These are phyloP conservation scores for Brienomyrus brachyistius DNA, from an alignment of 2,113 vertebrate species.

Conservation along the genomic window DNA sequence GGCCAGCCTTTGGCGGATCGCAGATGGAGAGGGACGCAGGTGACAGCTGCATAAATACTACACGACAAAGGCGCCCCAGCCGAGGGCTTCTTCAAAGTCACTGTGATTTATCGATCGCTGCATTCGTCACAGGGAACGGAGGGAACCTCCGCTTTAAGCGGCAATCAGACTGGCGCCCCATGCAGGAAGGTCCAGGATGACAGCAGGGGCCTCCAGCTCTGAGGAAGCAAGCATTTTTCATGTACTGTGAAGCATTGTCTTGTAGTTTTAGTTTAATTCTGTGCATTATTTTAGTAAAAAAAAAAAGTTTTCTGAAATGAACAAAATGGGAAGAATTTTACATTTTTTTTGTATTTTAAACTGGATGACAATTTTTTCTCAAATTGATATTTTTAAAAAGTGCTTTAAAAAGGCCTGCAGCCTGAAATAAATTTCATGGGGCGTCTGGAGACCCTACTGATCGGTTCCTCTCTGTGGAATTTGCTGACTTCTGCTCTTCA, in stretches of 20 bases:
- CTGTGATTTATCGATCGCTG: conserved; percentile 70
- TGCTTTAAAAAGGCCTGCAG: neutral
- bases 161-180: conserved; percentile 23
- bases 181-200: conserved; percentile 16
- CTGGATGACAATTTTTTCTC: neutral
- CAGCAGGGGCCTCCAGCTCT: neutral
- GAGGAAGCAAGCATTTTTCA: neutral
- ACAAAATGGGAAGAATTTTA: neutral
- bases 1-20: conserved; percentile 20
- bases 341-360: neutral
- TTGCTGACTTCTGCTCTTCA: neutral
- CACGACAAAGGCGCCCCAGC: conserved; percentile 54
- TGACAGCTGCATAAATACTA: conserved; percentile 66
- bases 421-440: neutral
- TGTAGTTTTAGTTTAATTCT: neutral
- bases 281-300: neutral
- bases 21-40: conserved; percentile 26
- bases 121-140: conserved; percentile 62
- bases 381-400: neutral
- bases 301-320: neutral
- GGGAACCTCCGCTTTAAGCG: conserved; percentile 30
- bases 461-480: neutral
- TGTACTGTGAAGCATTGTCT: neutral
- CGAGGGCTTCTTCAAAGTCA: conserved; percentile 50
- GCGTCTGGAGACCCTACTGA: neutral